A percentile compares a stretch with the other conserved stretches of the same genome.
These are phyloP conservation scores for Microcebus jonahi DNA, from an alignment of 2,113 vertebrate genomes.

Conservation along the genomic window DNA sequence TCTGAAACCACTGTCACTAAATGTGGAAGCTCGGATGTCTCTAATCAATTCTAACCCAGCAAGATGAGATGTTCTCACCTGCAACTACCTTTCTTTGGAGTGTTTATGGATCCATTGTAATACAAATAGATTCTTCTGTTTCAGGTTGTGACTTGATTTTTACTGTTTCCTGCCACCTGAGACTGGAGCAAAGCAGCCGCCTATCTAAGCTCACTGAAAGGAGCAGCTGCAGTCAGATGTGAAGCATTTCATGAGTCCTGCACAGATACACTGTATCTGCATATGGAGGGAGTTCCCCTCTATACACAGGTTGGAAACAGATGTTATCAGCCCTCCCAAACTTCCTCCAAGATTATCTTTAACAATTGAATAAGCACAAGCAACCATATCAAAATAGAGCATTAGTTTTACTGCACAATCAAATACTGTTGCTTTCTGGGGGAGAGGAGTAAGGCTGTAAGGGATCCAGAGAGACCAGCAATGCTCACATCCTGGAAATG, in stretches of 20 bases:
- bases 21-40: neutral
- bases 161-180: neutral
- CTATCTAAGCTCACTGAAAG: neutral
- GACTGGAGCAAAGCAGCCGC: neutral
- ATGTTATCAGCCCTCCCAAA: neutral
- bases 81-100: neutral
- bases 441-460: too few relatives aligned
- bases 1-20: neutral
- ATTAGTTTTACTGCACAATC: too few relatives aligned
- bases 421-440: too few relatives aligned
- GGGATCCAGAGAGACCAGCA: too few relatives aligned
- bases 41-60: neutral
- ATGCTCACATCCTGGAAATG: too few relatives aligned
- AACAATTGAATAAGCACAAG: too few relatives aligned
- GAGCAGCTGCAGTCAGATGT: neutral
- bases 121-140: neutral
- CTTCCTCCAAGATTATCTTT: too few relatives aligned
- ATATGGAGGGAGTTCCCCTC: too few relatives aligned
- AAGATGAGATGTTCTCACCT: neutral
- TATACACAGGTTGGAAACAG: neutral
- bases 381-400: too few relatives aligned
- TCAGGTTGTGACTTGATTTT: neutral
- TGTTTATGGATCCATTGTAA: neutral
- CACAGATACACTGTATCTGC: too few relatives aligned
- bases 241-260: neutral